Conservation (phyloP, 2,113 vertebrate genomes). For the Aptenodytes forsteri region DNA sequence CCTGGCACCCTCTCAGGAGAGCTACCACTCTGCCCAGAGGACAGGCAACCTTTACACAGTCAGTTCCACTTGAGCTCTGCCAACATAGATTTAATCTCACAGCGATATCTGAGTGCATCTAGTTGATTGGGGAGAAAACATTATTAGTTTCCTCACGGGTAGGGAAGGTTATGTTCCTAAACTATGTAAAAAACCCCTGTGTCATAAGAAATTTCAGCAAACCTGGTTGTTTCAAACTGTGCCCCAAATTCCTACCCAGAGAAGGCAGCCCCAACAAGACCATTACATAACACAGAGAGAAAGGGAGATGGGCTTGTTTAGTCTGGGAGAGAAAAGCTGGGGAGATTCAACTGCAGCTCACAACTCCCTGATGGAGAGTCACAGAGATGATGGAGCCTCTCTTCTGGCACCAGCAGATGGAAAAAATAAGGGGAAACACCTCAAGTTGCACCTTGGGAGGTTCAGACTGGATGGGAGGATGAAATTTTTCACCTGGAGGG, state of each 20-base stretch:
- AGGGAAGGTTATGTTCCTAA: neutral
- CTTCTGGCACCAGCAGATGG: neutral
- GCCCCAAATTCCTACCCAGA: neutral
- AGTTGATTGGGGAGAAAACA: neutral
- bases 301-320: neutral
- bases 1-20: neutral
- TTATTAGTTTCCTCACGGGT: neutral
- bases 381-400: neutral
- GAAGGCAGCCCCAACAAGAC: neutral
- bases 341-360: neutral
- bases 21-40: neutral
- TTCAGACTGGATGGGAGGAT: neutral
- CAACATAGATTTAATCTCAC: neutral
- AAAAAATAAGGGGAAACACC: neutral
- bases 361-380: neutral
- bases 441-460: neutral
- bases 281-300: neutral
- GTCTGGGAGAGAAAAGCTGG: neutral
- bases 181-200: neutral
- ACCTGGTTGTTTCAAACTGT: neutral
- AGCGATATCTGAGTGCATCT: neutral
- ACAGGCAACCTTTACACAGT: neutral
- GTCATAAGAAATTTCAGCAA: neutral
- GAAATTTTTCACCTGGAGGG: neutral
- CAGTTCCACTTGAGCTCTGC: neutral